Percentiles rank a stretch among this genome's conserved stretches.
Conservation (phyloP, 2,888 invertebrate species). For the Melitaea athalia region DNA sequence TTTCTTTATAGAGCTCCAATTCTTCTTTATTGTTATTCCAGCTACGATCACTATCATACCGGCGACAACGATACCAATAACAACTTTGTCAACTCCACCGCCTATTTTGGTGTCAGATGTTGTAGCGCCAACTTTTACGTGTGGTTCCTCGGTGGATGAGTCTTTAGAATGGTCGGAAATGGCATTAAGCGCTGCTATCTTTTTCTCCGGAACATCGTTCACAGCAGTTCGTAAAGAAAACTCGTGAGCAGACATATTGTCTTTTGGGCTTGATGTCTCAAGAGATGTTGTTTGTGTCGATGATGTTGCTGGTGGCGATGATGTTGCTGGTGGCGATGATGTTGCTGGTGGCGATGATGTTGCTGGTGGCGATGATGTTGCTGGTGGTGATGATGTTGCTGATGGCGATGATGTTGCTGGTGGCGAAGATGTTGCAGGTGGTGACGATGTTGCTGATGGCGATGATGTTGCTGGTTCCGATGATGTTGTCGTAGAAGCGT, state of each 20-base stretch:
- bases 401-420: conserved; percentile 22
- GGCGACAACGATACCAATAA: conserved; percentile 78
- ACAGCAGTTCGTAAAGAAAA: conserved; percentile 55
- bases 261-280: conserved; percentile 24
- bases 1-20: conserved; percentile 78
- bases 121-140: conserved; percentile 63
- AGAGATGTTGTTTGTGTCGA: conserved; percentile 19
- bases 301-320: conserved; percentile 21
- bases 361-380: not conserved
- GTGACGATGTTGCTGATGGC: no score
- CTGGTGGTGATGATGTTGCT: conserved; percentile 20
- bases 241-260: conserved; percentile 44
- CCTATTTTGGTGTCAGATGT: conserved; percentile 56
- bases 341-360: no score
- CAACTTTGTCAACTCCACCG: conserved; percentile 78
- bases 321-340: not conserved
- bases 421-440: no score
- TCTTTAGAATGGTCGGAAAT: conserved; percentile 42
- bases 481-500: conserved; percentile 18
- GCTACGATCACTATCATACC: conserved; percentile 79
- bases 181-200: conserved; percentile 44
- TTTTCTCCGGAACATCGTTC: conserved; percentile 50
- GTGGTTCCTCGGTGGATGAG: not conserved
- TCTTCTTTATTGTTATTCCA: conserved; percentile 80
- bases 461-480: not conserved